These are phyloP conservation scores for Gymnodraco acuticeps DNA, from an alignment of 2,797 vertebrate genomes.

Conservation along the genomic window DNA sequence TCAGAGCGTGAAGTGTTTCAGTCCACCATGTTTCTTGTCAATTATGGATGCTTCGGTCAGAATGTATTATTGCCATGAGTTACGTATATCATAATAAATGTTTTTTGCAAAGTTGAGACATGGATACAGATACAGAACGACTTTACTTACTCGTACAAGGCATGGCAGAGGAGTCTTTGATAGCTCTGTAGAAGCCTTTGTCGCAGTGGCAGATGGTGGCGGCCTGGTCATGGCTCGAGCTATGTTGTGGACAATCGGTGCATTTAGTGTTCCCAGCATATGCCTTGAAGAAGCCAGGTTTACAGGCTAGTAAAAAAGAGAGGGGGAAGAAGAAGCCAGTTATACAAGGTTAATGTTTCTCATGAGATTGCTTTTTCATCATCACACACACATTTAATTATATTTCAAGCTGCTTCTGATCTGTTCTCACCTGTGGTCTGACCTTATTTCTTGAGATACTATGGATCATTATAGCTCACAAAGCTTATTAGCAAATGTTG, in stretches of 20 bases:
- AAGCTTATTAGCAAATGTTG: constrained; percentile 11
- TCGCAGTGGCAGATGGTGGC: constrained; percentile 96
- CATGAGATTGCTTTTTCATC: constrained; percentile 28
- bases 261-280: constrained; percentile 96
- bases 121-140: not conserved
- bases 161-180: constrained; percentile 94
- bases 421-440: constrained; percentile 56
- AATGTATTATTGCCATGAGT: not conserved
- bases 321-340: constrained; percentile 9
- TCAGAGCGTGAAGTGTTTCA: constrained; percentile 32
- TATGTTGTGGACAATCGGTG: constrained; percentile 96
- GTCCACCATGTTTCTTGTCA: constrained; percentile 14
- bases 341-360: constrained; percentile 38
- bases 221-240: constrained; percentile 91
- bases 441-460: constrained; percentile 46
- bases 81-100: constrained; percentile 20
- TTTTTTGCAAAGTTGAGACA: constrained; percentile 15
- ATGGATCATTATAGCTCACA: constrained; percentile 46
- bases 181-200: constrained; percentile 94
- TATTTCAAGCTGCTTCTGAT: constrained; percentile 43
- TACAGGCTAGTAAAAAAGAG: constrained; percentile 87
- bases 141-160: constrained; percentile 94
- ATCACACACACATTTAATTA: constrained; percentile 31
- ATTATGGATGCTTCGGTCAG: constrained; percentile 24
- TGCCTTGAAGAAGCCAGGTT: constrained; percentile 95